Evolutionary conservation across 2,888 invertebrate species (phyloP).

Genomic region (Agrypnus murinus): DNA sequence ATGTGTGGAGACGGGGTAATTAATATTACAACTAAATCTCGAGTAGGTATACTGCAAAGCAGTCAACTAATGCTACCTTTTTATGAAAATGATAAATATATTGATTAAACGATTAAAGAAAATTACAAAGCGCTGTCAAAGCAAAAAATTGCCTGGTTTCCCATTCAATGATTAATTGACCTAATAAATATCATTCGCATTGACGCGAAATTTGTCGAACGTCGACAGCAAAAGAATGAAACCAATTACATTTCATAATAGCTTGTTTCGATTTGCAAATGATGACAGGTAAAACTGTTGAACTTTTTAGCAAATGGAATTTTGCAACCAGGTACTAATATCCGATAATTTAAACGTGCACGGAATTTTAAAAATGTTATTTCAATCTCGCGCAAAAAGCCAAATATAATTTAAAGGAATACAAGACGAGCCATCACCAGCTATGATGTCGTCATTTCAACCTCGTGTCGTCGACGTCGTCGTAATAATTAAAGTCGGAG

Average conservation of each 20-base stretch:
- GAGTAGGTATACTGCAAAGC: too few species aligned
- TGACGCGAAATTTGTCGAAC: constrained; percentile 16
- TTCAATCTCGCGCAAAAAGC: not conserved
- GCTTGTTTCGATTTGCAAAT: constrained; percentile 29
- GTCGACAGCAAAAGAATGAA: constrained; percentile 34
- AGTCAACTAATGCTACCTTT: too few species aligned
- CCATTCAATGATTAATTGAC: constrained; percentile 33
- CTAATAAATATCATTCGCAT: constrained; percentile 31
- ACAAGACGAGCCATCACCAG: not conserved
- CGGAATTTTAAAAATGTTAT: constrained; percentile 3
- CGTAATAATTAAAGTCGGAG: constrained; percentile 15
- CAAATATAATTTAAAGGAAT: constrained; percentile 1
- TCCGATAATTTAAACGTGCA: not conserved
- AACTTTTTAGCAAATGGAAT: too few species aligned
- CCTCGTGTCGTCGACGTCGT: not conserved
- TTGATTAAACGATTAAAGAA: too few species aligned
- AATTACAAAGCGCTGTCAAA: too few species aligned
- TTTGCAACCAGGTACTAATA: not conserved
- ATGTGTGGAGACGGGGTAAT: too few species aligned
- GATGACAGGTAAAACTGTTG: constrained; percentile 3
- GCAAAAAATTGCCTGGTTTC: constrained; percentile 22
- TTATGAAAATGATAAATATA: too few species aligned
- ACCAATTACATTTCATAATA: constrained; percentile 39
- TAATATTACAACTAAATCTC: too few species aligned
- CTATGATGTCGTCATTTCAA: not conserved